These are phyloP conservation scores for Agrilus biguttatus DNA, from an alignment of 2,888 invertebrate species.

Conservation along the genomic window DNA sequence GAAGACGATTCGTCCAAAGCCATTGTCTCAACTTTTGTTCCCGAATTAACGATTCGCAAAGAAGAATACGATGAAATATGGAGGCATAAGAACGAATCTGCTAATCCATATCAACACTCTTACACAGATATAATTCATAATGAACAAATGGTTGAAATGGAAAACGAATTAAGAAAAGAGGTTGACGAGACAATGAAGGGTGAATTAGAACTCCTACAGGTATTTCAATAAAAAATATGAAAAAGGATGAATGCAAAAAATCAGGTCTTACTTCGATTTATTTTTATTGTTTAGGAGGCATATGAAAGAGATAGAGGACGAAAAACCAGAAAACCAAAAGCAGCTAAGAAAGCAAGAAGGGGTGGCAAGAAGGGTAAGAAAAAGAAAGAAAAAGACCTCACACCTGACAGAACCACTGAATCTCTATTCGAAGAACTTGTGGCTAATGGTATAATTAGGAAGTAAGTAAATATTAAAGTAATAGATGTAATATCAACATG, in stretches of 20 bases:
- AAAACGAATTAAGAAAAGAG: slow-evolving; percentile 63
- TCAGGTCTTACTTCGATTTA: not conserved
- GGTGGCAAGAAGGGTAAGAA: slow-evolving; percentile 82
- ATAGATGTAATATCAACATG: no score
- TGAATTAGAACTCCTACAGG: slow-evolving; percentile 52
- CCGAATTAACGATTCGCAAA: slow-evolving; percentile 54
- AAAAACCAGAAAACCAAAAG: slow-evolving; percentile 63
- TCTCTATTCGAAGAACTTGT: slow-evolving; percentile 87
- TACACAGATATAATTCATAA: slow-evolving; percentile 72
- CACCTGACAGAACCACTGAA: slow-evolving; percentile 78
- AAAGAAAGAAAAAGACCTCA: slow-evolving; percentile 89
- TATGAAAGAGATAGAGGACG: slow-evolving; percentile 53
- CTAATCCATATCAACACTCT: slow-evolving; percentile 59
- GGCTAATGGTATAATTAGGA: slow-evolving; percentile 77
- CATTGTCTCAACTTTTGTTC: slow-evolving; percentile 53
- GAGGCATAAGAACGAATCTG: slow-evolving; percentile 63
- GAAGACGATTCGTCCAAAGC: slow-evolving; percentile 55
- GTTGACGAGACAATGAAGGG: slow-evolving; percentile 68
- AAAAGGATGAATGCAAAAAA: not conserved
- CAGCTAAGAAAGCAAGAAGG: slow-evolving; percentile 60
- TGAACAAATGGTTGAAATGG: slow-evolving; percentile 71
- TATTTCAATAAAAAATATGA: slow-evolving; percentile 9
- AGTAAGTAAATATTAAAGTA: slow-evolving; percentile 42
- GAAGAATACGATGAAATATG: slow-evolving; percentile 72
- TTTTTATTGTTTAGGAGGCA: slow-evolving; percentile 43